Evolutionary conservation across 2,797 vertebrate species (phyloP).

Genomic region (Hydrocynus forskahlii): DNA sequence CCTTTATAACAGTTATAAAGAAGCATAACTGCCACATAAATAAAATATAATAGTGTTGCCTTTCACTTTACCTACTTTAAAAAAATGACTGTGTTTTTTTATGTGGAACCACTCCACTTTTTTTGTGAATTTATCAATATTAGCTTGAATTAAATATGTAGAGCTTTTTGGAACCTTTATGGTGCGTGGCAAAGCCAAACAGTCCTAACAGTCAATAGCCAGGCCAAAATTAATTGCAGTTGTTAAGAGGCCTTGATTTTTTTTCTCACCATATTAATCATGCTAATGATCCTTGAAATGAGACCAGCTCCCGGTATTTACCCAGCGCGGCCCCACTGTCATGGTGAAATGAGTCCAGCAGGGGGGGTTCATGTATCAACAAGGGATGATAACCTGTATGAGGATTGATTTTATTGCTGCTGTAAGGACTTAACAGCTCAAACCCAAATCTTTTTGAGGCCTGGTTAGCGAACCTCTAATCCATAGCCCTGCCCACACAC

Average conservation of each 20-base stretch:
- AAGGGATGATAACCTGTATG: background rate
- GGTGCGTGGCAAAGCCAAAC: constrained; percentile 32
- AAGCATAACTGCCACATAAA: too few species aligned
- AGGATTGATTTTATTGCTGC: constrained; percentile 35
- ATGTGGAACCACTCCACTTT: background rate
- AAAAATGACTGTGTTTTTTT: background rate
- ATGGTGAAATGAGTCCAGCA: constrained; percentile 44
- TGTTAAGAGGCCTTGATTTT: constrained; percentile 43
- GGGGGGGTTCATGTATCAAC: constrained; percentile 54
- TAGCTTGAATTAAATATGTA: constrained; percentile 12
- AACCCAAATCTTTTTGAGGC: constrained; percentile 53
- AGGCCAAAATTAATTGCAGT: constrained; percentile 39
- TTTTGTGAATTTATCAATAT: constrained; percentile 3
- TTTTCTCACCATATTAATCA: constrained; percentile 50
- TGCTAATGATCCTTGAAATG: constrained; percentile 54
- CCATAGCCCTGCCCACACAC: constrained; percentile 33
- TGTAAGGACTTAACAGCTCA: constrained; percentile 38
- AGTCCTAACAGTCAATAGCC: constrained; percentile 48
- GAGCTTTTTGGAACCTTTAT: constrained; percentile 16
- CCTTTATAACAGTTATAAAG: too few species aligned
- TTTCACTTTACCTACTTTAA: background rate
- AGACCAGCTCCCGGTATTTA: constrained; percentile 33
- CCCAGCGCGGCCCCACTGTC: constrained; percentile 25
- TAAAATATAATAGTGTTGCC: too few species aligned
- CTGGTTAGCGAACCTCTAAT: constrained; percentile 47